Conservation (phyloP, 2,797 vertebrate species). For the Brachyrhaphis roseni region DNA sequence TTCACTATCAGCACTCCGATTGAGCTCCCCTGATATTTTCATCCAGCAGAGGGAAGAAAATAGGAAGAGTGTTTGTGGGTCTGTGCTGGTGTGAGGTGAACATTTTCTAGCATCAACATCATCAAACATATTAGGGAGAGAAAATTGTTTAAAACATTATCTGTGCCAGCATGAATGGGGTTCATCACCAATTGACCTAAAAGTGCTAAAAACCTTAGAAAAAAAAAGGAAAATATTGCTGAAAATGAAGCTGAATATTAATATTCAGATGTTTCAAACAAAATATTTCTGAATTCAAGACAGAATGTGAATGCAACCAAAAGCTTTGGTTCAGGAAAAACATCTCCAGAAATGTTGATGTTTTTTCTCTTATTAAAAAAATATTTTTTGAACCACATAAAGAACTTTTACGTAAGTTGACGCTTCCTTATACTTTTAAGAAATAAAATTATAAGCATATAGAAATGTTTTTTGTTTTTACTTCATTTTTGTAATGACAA, state of each 20-base stretch:
- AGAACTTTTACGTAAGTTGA: not conserved
- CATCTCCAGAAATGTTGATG: not conserved
- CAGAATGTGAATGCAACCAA: not conserved
- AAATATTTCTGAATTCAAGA: not conserved
- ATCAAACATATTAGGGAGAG: not conserved
- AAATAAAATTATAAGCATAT: not conserved
- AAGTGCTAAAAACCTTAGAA: not conserved
- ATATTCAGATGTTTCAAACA: not conserved
- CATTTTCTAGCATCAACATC: conserved; percentile 12
- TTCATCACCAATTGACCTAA: not conserved
- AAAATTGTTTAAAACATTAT: conserved; percentile 1
- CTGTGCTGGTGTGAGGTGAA: not conserved
- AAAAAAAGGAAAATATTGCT: not conserved
- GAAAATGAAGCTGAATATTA: not conserved
- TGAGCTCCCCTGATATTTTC: conserved; percentile 73
- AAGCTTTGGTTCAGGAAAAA: not conserved
- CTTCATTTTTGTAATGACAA: not conserved
- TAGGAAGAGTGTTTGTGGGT: conserved; percentile 11
- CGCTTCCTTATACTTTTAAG: not conserved
- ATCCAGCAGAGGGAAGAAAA: conserved; percentile 39
- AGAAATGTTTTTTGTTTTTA: not conserved
- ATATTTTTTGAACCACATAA: not conserved
- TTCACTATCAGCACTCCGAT: conserved; percentile 78
- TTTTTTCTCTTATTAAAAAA: not conserved
- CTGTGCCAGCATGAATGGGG: not conserved